Base-by-base conservation (phyloP, 1,140 invertebrate genomes). In the Caenorhabditis inopinata region DNA sequence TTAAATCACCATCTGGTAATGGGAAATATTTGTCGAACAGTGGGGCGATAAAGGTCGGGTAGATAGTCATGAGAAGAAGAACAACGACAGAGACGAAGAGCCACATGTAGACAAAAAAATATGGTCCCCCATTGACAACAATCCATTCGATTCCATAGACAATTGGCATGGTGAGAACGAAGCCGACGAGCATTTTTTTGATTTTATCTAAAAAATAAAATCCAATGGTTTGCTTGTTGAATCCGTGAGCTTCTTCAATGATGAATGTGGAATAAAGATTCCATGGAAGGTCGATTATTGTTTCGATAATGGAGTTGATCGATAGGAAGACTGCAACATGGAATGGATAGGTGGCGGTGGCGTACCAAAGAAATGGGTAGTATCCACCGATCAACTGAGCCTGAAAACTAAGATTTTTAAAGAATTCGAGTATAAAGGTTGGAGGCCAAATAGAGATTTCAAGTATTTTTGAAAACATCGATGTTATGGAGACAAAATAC, bases 21-120 rank as follows among this genome's bases (percentile, higher is more conserved):
- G 96, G 95, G n/a, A 94, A 93, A 89, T 97, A 99, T 88, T 96
- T 98, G 89, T 99, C 97, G 90, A 99, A 99, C 5, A 99, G 89
- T 47, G 97, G 97, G 5, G 97, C 97, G 88, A 99, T 99, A 51
- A 95, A 93, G 85, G 97, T 93, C 27, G 96, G 96, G 91, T 99
- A 99, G 78, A 99, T 92, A 2, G 95, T 95, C 88, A 97, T 91
- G 84, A 93, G 81, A 79, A 97, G 89, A 83, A 92, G 83, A 25
- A 89, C 89, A 2, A 92, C 92, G 2, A 93, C 86, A 38, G 95
- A 93, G 5, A 93, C 92, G 87, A 98, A 97, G 0, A 93, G 84
- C 96, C 96, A 99, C 12, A 97, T 89, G 91, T 95, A 98, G 42
- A 98, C 90, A 88, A 96, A 98, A 91, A 99, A 98, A 89, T 94